Percentiles rank a stretch among this genome's conserved stretches.
Conservation (phyloP, 2,113 vertebrate species). For the Dissostichus mawsoni region DNA sequence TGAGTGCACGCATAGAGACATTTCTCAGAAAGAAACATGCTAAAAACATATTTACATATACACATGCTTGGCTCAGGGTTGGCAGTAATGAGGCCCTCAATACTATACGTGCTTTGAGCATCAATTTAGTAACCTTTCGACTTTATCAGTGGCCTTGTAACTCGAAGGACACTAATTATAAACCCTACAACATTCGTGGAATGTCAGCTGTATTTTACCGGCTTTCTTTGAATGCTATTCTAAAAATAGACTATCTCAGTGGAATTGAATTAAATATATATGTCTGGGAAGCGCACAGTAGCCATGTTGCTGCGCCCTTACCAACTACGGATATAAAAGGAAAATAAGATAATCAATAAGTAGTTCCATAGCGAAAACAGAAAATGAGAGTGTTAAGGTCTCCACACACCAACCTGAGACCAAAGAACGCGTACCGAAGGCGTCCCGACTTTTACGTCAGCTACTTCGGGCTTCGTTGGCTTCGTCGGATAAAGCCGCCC, state of each 20-base stretch:
- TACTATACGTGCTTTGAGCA: slow-evolving; percentile 26
- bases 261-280: slow-evolving; percentile 1
- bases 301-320: not conserved
- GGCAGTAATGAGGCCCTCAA: slow-evolving; percentile 51
- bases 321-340: not conserved
- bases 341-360: not conserved
- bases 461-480: too few species aligned
- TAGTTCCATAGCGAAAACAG: not conserved
- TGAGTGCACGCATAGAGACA: not conserved
- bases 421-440: too few species aligned
- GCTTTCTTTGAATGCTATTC: slow-evolving; percentile 1
- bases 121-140: slow-evolving; percentile 51
- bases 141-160: slow-evolving; percentile 44
- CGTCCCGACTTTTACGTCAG: too few species aligned
- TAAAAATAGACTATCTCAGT: not conserved
- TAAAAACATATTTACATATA: slow-evolving; percentile 12
- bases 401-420: too few species aligned
- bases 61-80: slow-evolving; percentile 11
- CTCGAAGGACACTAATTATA: slow-evolving; percentile 44
- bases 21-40: slow-evolving; percentile 1
- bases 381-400: not conserved
- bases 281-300: too few species aligned
- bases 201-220: slow-evolving; percentile 13
- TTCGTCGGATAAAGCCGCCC: too few species aligned
- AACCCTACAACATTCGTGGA: slow-evolving; percentile 17